Evolutionary conservation across 2,888 invertebrate genomes (phyloP).

Genomic region (Ornithoptera alexandrae): DNA sequence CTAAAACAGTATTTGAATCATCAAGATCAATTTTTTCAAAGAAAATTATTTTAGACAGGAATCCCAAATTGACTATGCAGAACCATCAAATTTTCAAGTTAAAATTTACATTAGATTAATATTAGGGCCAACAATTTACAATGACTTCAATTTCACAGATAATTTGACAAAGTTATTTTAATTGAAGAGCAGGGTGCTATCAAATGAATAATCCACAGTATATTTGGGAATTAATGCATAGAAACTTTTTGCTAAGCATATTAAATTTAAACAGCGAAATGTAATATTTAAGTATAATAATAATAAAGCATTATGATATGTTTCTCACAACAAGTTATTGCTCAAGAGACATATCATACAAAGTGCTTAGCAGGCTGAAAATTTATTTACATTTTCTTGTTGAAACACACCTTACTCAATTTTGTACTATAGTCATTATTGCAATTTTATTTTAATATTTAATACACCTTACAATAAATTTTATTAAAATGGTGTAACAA

Average conservation of each 20-base stretch:
- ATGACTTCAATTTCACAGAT: constrained; percentile 8
- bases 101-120: constrained; percentile 36
- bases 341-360: neutral
- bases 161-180: constrained; percentile 22
- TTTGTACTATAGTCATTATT: constrained; percentile 4
- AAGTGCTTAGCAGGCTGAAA: constrained; percentile 4
- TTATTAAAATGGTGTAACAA: constrained; percentile 3
- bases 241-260: neutral
- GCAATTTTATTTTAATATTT: constrained; percentile 3
- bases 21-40: constrained; percentile 57
- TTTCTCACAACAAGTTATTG: constrained; percentile 24
- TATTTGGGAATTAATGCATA: neutral
- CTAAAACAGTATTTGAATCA: constrained; percentile 72
- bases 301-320: constrained; percentile 25
- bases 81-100: constrained; percentile 51
- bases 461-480: neutral
- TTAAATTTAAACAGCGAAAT: neutral
- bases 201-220: constrained; percentile 30
- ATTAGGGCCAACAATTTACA: constrained; percentile 46
- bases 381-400: constrained; percentile 8
- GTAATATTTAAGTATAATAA: constrained; percentile 11
- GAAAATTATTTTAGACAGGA: constrained; percentile 48
- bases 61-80: constrained; percentile 64
- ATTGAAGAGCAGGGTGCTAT: constrained; percentile 63
- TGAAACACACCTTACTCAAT: neutral